Percentiles rank a stretch among this genome's conserved stretches.
These are phyloP conservation scores for Morelia viridis DNA, from an alignment of 2,797 vertebrate genomes.

Conservation along the genomic window DNA sequence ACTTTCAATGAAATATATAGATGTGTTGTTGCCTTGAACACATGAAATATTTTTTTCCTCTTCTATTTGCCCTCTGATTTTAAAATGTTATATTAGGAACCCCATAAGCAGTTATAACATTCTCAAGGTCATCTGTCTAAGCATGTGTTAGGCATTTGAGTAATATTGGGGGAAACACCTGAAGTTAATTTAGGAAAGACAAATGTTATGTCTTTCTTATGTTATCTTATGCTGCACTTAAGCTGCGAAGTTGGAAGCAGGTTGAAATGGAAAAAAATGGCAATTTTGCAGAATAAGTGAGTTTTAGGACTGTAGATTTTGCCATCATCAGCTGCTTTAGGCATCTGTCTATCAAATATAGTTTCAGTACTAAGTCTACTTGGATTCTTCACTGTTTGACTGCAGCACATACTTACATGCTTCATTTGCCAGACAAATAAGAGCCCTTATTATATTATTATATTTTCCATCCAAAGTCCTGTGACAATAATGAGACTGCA, in stretches of 20 bases:
- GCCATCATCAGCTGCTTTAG: not conserved
- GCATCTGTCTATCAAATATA: conserved; percentile 1
- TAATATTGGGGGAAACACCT: conserved; percentile 4
- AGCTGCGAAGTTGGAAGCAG: not conserved
- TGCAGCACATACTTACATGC: conserved; percentile 12
- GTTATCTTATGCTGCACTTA: not conserved
- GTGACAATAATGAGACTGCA: conserved; percentile 20
- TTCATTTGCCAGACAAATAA: conserved; percentile 9
- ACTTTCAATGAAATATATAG: not conserved
- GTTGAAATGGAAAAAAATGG: not conserved
- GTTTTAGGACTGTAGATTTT: not conserved
- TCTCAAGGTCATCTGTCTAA: not conserved
- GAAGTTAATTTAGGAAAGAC: conserved; percentile 23
- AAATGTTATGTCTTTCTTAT: not conserved
- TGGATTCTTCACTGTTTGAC: not conserved
- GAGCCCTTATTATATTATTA: not conserved
- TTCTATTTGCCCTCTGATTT: not conserved
- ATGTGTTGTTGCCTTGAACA: not conserved
- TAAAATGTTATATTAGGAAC: not conserved
- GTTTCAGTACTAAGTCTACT: not conserved
- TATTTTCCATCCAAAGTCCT: conserved; percentile 5
- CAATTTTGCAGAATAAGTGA: not conserved
- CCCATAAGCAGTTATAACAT: not conserved
- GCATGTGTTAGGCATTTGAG: conserved; percentile 24
- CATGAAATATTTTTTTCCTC: not conserved